Conservation (phyloP, 2,888 invertebrate genomes). For the Pseudococcus jackbeardsleyi region DNA sequence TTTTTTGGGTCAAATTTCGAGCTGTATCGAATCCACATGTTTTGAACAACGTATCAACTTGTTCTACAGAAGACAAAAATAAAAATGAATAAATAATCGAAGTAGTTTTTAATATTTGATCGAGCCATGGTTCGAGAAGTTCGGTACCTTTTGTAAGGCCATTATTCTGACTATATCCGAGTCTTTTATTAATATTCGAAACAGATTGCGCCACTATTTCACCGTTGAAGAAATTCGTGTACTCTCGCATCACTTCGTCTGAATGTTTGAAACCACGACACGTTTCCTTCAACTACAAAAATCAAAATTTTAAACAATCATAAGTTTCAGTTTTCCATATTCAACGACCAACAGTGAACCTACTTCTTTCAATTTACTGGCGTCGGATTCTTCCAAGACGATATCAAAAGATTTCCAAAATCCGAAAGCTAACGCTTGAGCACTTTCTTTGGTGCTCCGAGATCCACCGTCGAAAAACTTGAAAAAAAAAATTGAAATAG, state of each 20-base stretch:
- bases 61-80: background rate
- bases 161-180: background rate
- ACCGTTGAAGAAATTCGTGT: conserved; percentile 8
- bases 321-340: background rate
- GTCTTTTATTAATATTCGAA: conserved; percentile 28
- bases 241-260: conserved; percentile 4
- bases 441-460: background rate
- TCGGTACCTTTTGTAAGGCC: conserved; percentile 9
- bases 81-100: background rate
- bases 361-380: background rate
- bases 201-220: conserved; percentile 22
- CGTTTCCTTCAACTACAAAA: conserved; percentile 11
- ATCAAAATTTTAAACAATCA: background rate
- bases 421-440: background rate
- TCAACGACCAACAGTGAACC: background rate
- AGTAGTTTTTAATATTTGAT: background rate
- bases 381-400: background rate
- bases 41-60: background rate
- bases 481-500: background rate
- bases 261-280: conserved; percentile 28
- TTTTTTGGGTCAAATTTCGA: conserved; percentile 16
- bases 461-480: conserved; percentile 19
- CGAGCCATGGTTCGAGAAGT: background rate
- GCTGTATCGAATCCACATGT: conserved; percentile 16
- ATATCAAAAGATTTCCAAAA: conserved; percentile 21